Percentiles rank a stretch among this genome's conserved stretches.
phyloP scores from a whole-genome alignment of 2,888 invertebrate species.

The Idaea aversata region DNA sequence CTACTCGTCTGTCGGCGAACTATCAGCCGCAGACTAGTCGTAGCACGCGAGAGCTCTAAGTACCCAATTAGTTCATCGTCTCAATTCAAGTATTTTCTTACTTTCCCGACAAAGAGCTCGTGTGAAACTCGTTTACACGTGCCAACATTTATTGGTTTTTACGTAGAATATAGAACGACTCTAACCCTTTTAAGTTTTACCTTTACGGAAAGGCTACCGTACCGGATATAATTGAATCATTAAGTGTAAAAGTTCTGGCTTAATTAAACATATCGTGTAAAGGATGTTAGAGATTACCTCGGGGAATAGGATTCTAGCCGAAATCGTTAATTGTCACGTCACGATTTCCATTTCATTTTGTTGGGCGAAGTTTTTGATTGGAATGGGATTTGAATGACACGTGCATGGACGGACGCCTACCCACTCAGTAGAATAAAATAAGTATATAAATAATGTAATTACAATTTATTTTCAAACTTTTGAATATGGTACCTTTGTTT shows the following conservation, averaged over 20 bases:
- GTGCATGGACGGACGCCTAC: background rate
- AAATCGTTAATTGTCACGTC: background rate
- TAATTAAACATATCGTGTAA: constrained; percentile 19
- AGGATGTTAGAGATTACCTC: constrained; percentile 6
- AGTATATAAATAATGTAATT: no score
- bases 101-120: background rate
- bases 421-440: background rate
- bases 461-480: no score
- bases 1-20: no score
- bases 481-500: no score
- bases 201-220: constrained; percentile 12
- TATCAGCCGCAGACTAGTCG: background rate
- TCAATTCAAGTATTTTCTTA: background rate
- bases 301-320: background rate
- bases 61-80: background rate
- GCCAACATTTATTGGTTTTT: constrained; percentile 1
- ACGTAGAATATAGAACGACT: constrained; percentile 7
- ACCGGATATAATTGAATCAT: constrained; percentile 20
- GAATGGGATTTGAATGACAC: background rate
- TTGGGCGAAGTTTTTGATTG: background rate
- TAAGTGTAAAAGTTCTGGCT: constrained; percentile 19
- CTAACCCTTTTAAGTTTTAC: constrained; percentile 12
- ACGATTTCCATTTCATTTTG: background rate
- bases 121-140: background rate
- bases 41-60: background rate